Base-by-base conservation (phyloP, 92 coral and sea anemone species). In the Siderastrea siderea region DNA sequence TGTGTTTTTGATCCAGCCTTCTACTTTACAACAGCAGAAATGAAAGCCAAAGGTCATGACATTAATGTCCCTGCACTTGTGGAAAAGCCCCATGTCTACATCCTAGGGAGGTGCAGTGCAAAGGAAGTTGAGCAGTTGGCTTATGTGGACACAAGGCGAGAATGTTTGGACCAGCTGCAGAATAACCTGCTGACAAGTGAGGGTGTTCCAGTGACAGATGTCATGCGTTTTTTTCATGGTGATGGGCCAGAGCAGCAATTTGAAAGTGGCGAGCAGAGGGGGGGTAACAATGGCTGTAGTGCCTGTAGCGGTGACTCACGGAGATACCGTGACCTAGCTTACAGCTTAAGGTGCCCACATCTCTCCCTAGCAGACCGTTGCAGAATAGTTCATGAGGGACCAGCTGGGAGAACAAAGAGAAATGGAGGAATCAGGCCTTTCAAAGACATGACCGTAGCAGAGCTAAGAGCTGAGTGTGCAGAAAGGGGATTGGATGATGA, bases 21-120 rank as follows among this genome's bases (percentile, higher is more conserved):
- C 5, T 84, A 79, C 80, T 74, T 51, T n/a, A 68, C 93, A 44
- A 14, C 81, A 0, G 81, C 64, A 44, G 93, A 84, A 80, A 59
- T 84, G 70, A 54, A 57, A 10, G 76, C 58, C 16, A 64, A n/a
- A 5, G 83, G 86, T 53, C 66, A 48, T 6, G 38, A 45, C 14
- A 11, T 73, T 0, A 90, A 90, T 60, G 84, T 90, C 12, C 90
- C 69, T 62, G 74, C 81, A 68, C 14, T 85, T 19, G 93, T 90
- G 0, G 90, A 90, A 46, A 65, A 67, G 59, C 90, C 90, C 12
- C 89, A 90, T 5, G 79, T 84, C 0, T 90, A 78, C 78, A 78
- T 84, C 13, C 58, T 90, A 19, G 93, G 83, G 47, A 53, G 93
- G 48, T 90, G 90, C 79, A 86, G 72, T 63, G 70, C 77, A 26